These are phyloP conservation scores for Ginglymostoma cirratum DNA, from an alignment of 2,113 vertebrate genomes.

Conservation along the genomic window DNA sequence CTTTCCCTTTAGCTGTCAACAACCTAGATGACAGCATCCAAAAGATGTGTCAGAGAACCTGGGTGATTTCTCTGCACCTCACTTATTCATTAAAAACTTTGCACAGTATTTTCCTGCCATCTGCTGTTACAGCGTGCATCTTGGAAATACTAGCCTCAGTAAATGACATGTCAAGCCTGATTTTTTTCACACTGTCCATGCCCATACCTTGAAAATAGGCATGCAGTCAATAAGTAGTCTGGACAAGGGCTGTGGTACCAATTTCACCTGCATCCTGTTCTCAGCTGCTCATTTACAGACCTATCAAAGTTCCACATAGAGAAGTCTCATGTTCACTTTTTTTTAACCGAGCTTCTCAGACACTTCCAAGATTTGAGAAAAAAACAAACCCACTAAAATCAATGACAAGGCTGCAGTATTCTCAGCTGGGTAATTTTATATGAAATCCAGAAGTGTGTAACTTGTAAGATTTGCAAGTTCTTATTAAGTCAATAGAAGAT, in stretches of 20 bases:
- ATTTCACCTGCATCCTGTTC: background rate
- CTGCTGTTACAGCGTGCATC: background rate
- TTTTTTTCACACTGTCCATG: background rate
- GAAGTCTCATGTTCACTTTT: no score
- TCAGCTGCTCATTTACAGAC: background rate
- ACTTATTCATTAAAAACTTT: background rate
- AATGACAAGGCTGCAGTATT: background rate
- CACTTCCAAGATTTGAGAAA: background rate
- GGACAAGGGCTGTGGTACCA: background rate
- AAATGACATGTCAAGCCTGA: background rate
- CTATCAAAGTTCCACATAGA: background rate
- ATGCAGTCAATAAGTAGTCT: background rate
- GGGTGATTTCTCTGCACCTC: background rate
- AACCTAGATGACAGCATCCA: background rate
- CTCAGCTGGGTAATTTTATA: background rate
- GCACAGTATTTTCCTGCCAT: background rate
- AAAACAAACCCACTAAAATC: background rate
- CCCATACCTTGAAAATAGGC: background rate
- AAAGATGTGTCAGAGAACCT: background rate
- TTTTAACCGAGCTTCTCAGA: background rate
- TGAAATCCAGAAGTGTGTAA: background rate
- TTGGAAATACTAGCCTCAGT: background rate
- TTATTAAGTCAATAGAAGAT: background rate
- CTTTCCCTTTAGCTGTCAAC: background rate
- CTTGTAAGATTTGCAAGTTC: background rate